These are phyloP conservation scores for Apamea monoglypha DNA, from an alignment of 2,888 invertebrate species.

Conservation along the genomic window DNA sequence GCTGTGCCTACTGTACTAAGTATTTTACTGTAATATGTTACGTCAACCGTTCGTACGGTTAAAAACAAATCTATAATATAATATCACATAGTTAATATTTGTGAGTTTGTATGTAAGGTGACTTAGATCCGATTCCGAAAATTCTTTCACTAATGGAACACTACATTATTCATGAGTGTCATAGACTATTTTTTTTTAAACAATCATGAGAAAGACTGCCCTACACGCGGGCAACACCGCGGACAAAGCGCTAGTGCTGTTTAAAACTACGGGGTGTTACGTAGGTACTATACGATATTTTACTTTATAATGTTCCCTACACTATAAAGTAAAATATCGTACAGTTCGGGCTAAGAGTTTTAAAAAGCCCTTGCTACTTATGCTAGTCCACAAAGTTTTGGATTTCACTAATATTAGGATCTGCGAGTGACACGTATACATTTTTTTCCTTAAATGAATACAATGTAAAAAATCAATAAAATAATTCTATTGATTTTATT, in stretches of 20 bases:
- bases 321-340: not conserved
- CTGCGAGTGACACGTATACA: not conserved
- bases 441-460: not conserved
- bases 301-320: not conserved
- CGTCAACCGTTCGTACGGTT: no score
- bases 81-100: not conserved
- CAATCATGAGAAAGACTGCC: not conserved
- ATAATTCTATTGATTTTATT: constrained; percentile 1
- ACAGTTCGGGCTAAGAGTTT: not conserved
- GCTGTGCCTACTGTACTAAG: not conserved
- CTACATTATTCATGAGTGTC: not conserved
- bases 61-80: not conserved
- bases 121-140: not conserved
- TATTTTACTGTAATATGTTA: not conserved
- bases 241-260: not conserved
- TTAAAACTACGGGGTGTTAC: not conserved
- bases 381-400: not conserved
- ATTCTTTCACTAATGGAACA: not conserved
- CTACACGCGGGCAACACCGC: not conserved
- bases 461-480: not conserved
- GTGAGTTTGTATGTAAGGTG: no score
- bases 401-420: not conserved
- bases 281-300: not conserved
- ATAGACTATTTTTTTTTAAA: not conserved
- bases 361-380: not conserved